Evolutionary conservation across 2,888 invertebrate species (phyloP), one percentile per base, ranked within the genome.

Genomic region (Drosophila yooni): DNA sequence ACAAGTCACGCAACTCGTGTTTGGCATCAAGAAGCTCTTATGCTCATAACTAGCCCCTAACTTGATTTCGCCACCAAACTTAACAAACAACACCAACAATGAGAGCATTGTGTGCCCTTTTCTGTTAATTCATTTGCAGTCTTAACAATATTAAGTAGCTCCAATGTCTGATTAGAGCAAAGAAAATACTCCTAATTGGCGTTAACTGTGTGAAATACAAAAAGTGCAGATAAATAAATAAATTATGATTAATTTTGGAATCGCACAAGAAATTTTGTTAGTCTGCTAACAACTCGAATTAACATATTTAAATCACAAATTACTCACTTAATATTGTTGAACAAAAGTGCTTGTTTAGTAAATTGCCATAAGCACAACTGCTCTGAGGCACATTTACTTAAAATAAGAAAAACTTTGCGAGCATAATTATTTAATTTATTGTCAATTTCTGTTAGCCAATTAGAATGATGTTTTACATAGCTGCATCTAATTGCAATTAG

Each of bases 1-100:
- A 74, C 79, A 75, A 89, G 82, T 75, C 88, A 79, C 61, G 75
- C 76, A 70, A 77, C 65, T 83, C 83, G 69, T 74, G 77, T 50
- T 63, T 40, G 40, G 13, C 40, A 70, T 54, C 63, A 53, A 51
- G 57, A 52, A 59, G 61, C 73, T 67, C 76, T 71, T 66, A 69
- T 67, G 79, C 82, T 57, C 72, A 81, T 76, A 79, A 81, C 78
- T 79, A 81, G 77, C 58, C 40, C 69, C 62, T 67, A 81, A 78
- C 70, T 70, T 67, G 57, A 80, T 83, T 83, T 73, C 53, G 73
- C 80, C 72, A 71, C 77, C 82, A 38, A 40, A 75, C 68, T 82
- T 75, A 71, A 66, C 74, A 70, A 64, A 36, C n/a, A 70, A 69
- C 63, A 54, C 51, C 50, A 38, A 38, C 36, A 36, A 38, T 43